Base-by-base conservation (phyloP, 2,888 invertebrate genomes). In the Heliconius cydno region DNA sequence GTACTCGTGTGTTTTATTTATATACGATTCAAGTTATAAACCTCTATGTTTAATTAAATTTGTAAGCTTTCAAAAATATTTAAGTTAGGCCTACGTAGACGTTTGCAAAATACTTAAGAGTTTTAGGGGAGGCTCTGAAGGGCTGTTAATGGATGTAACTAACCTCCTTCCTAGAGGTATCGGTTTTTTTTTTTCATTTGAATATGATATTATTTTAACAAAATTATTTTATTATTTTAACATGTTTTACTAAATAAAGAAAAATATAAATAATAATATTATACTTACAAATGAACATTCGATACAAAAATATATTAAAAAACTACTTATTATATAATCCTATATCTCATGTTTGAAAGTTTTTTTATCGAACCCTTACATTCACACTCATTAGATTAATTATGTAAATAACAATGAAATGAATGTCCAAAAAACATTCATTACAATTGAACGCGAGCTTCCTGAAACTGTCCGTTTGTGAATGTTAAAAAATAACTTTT, bases 401-500 rank as follows among this genome's bases (percentile, higher is more conserved):
- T 65, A 79, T 68, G 75, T 70, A 41, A 63, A 74, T 76, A 72
- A 38, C 52, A 76, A 73, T 34, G 13, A 79, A 52, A 80, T 79
- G 79, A 77, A 81, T 76, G 74, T 79, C 80, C n/a, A 60, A 60
- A 80, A 81, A 77, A 77, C 66, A 63, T 74, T 68, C 60, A 80
- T 80, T 65, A 78, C 80, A 38, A 81, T 78, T 72, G 78, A 66
- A 65, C 82, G 30, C 76, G 78, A 68, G 65, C 77, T 80, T 75
- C 72, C 25, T 63, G 52, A 19, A 70, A 34, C 67, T 66, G 71
- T 63, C 72, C 66, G 72, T 68, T 85, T 88, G 86, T 86, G 81
- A 78, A 79, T 72, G 78, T 73, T 79, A 76, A 83, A 83, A 81
- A 81, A 83, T 82, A 80, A 82, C 83, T 85, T 86, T 88, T 89